Evolutionary conservation across 2,888 invertebrate genomes (phyloP).

Genomic region (Sinopyrophorus schimmeli): DNA sequence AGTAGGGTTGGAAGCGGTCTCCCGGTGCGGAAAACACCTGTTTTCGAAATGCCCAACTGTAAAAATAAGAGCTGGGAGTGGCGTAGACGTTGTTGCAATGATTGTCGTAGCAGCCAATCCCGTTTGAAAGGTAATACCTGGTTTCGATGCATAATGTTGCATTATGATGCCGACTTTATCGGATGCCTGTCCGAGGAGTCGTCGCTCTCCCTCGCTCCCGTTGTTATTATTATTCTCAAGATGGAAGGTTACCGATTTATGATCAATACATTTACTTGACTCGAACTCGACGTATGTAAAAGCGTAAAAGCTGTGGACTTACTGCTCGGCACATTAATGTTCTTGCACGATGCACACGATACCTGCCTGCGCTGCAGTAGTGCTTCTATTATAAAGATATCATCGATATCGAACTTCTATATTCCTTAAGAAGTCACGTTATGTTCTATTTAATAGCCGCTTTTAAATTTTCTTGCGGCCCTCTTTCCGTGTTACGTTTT

Average conservation of each 20-base stretch:
- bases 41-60: conserved; percentile 46
- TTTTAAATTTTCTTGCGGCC: too few species aligned
- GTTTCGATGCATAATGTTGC: conserved; percentile 55
- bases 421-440: conserved; percentile 13
- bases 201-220: conserved; percentile 45
- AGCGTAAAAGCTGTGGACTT: conserved; percentile 19
- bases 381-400: conserved; percentile 21
- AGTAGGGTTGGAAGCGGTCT: conserved; percentile 18
- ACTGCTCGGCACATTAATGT: conserved; percentile 15
- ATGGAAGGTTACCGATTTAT: conserved; percentile 55
- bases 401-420: conserved; percentile 13
- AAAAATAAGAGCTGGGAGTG: conserved; percentile 53
- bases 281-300: conserved; percentile 28
- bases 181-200: conserved; percentile 44
- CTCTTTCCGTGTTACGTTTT: not conserved
- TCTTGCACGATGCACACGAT: conserved; percentile 17
- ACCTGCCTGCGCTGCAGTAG: conserved; percentile 24
- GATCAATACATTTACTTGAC: conserved; percentile 48
- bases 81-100: conserved; percentile 52
- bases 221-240: conserved; percentile 51
- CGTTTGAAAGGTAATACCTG: conserved; percentile 55
- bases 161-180: conserved; percentile 51
- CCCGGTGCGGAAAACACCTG: conserved; percentile 40
- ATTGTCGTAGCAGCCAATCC: conserved; percentile 56
- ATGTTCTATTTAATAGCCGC: too few species aligned